Base-by-base conservation (phyloP, 1,140 invertebrate genomes). In the Zaprionus africanus region DNA sequence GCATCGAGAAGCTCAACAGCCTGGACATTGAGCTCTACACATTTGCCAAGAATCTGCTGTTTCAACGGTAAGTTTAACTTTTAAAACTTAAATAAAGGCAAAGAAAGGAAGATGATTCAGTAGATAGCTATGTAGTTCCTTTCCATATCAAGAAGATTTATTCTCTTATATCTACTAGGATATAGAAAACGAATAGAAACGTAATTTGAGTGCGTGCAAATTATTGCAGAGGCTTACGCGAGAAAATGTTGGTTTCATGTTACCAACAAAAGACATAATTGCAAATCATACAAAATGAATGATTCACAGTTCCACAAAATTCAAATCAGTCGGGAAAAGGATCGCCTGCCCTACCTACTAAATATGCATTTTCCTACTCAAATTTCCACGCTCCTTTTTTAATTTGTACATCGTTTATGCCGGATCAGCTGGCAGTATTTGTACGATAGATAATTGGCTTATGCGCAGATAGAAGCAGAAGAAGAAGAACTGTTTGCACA, bases 21-120 rank as follows among this genome's bases (percentile, higher is more conserved):
- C 94, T 99, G 57, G 99, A 99, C 93, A 94, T 99, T 31, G 96
- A 99, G 93, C 94, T 99, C 22, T 99, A 99, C 93, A 95, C 97
- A 64, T 99, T 97, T 94, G 98, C 99, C 53, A 96, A 97, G 92
- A 95, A 96, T 90, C 94, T 99, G 72, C 96, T 99, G 85, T 95
- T 98, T 79, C 94, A 97, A 92, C 93, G 94, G 94, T 94, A 78
- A 78, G 84, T 81, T 5, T 17, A 5, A 46, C 2, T 46, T 46
- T 46, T 2, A 46, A 17, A 46, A 9, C 2, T 17, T 17, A 46
- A 17, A 3, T 17, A 6, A 7, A 17, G n/a, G 41, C n/a, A 9
- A 17, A 46, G 7, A 46, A 36, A 9, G n/a, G 17, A 36, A n/a
- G n/a, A n/a, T n/a, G n/a, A n/a, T n/a, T n/a, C n/a, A n/a, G n/a